Conservation (phyloP, 2,888 invertebrate species). For the Diarsia rubi region DNA sequence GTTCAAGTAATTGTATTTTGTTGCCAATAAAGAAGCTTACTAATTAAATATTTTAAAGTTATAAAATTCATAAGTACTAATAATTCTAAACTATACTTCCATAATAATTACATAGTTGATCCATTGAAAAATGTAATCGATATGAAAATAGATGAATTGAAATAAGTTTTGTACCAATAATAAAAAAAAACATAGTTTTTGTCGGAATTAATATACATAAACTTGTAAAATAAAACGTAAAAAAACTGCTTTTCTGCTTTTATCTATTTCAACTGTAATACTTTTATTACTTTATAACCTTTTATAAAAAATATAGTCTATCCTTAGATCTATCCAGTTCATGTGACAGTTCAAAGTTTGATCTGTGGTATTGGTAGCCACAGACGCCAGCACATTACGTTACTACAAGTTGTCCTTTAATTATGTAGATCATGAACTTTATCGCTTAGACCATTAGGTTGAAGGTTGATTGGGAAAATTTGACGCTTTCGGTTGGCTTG, state of each 20-base stretch:
- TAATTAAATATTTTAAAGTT: slow-evolving; percentile 44
- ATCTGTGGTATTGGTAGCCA: not conserved
- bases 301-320: not conserved
- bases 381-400: too few relatives aligned
- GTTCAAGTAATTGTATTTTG: slow-evolving; percentile 17
- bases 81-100: slow-evolving; percentile 11
- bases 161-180: not conserved
- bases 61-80: slow-evolving; percentile 34
- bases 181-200: not conserved
- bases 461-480: too few relatives aligned
- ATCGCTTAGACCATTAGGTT: too few relatives aligned
- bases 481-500: too few relatives aligned
- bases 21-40: slow-evolving; percentile 52
- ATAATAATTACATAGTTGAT: not conserved
- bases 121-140: not conserved
- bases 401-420: too few relatives aligned
- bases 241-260: not conserved
- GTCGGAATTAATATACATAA: not conserved
- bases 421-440: too few relatives aligned
- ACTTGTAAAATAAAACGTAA: slow-evolving; percentile 4
- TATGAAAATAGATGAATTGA: slow-evolving; percentile 16
- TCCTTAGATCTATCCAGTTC: not conserved
- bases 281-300: not conserved
- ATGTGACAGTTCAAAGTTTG: not conserved
- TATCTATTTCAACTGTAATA: not conserved